These are phyloP conservation scores for Vireo altiloquus DNA, from an alignment of 2,113 vertebrate genomes.

Conservation along the genomic window DNA sequence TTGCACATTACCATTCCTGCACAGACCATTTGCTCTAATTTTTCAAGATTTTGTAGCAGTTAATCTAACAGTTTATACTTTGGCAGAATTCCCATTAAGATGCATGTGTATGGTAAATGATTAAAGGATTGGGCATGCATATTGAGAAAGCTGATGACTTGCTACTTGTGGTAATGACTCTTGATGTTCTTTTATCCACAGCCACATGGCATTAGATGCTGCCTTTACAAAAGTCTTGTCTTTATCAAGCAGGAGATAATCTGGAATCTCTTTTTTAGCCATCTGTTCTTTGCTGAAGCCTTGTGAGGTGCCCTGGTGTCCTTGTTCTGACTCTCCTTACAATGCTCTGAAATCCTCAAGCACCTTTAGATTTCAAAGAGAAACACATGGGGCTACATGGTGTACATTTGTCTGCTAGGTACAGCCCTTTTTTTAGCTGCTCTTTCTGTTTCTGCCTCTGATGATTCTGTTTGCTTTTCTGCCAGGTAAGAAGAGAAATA, in stretches of 20 bases:
- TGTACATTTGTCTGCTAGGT: background rate
- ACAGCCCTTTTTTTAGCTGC: background rate
- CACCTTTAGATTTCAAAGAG: background rate
- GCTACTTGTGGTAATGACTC: background rate
- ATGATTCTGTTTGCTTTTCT: background rate
- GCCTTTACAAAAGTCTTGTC: background rate
- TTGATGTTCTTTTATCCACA: background rate
- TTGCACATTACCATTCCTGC: background rate
- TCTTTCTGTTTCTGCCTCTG: background rate
- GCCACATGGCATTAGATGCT: background rate
- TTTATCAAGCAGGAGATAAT: background rate
- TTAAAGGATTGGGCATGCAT: background rate
- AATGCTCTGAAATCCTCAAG: background rate
- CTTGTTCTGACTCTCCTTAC: background rate
- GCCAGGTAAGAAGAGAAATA: background rate
- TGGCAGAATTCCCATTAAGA: background rate
- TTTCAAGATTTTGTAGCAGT: background rate
- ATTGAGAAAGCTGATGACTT: background rate
- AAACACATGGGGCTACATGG: background rate
- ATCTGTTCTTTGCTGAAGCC: background rate
- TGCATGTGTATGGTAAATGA: background rate
- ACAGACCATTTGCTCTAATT: background rate
- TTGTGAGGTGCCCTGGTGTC: background rate
- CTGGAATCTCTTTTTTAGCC: background rate
- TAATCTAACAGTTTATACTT: background rate